Evolutionary conservation across 2,113 vertebrate genomes (phyloP).

Genomic region (Catharus fuscescens): DNA sequence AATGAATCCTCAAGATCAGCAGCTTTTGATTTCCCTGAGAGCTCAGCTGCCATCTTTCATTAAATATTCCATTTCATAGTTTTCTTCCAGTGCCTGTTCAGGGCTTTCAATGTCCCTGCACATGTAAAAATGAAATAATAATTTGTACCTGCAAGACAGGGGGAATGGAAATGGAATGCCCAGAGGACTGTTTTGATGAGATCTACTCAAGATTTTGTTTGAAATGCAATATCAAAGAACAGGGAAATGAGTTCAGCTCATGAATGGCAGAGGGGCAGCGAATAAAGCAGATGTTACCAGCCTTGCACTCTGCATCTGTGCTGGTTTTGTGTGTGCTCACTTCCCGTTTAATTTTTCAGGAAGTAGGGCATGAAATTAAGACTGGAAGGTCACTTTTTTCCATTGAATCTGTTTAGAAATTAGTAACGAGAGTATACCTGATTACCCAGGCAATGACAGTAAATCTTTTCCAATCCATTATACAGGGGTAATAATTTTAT

Average conservation of each 20-base stretch:
- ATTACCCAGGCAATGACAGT: conserved; percentile 19
- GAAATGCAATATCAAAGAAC: conserved; percentile 53
- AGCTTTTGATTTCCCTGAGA: conserved; percentile 54
- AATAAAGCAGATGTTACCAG: conserved; percentile 48
- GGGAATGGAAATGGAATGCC: conserved; percentile 42
- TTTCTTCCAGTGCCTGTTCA: conserved; percentile 16
- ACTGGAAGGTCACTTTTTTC: conserved; percentile 33
- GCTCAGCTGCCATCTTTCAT: conserved; percentile 62
- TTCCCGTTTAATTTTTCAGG: conserved; percentile 45
- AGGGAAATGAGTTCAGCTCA: conserved; percentile 27
- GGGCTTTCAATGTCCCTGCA: conserved; percentile 17
- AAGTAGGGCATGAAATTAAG: conserved; percentile 60
- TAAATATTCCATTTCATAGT: conserved; percentile 65
- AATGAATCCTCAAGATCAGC: conserved; percentile 43
- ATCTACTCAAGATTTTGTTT: conserved; percentile 60
- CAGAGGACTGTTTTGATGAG: conserved; percentile 50
- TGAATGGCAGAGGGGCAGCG: conserved; percentile 31
- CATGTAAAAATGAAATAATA: conserved; percentile 59
- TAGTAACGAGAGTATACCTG: conserved; percentile 36
- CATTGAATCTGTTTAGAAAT: conserved; percentile 13
- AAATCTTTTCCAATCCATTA: conserved; percentile 39
- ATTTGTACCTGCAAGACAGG: conserved; percentile 56
- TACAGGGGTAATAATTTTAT: conserved; percentile 8
- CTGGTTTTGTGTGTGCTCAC: neutral
- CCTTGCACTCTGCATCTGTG: neutral